Evolutionary conservation across 2,888 invertebrate species (phyloP).

Genomic region (Perdita meconis): DNA sequence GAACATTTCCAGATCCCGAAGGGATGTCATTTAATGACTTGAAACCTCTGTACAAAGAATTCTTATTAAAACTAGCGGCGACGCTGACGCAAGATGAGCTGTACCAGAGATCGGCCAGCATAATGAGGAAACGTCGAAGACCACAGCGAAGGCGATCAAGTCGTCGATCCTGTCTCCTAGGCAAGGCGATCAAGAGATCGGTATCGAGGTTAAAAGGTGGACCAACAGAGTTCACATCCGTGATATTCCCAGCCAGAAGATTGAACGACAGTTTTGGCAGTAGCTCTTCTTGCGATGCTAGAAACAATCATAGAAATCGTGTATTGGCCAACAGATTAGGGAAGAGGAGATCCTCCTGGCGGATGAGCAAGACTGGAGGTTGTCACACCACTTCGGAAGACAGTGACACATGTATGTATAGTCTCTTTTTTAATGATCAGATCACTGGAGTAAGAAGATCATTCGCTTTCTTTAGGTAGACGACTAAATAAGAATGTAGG

Average conservation of each 20-base stretch:
- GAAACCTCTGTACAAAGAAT: conserved; percentile 96
- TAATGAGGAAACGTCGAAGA: conserved; percentile 89
- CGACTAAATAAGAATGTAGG: conserved; percentile 68
- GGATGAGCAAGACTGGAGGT: conserved; percentile 66
- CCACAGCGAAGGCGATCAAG: conserved; percentile 80
- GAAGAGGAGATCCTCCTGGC: conserved; percentile 77
- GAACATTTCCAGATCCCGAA: conserved; percentile 88
- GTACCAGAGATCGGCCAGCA: conserved; percentile 94
- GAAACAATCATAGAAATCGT: conserved; percentile 78
- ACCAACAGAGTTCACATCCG: conserved; percentile 84
- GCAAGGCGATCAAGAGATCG: conserved; percentile 82
- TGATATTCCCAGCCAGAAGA: conserved; percentile 82
- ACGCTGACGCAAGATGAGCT: conserved; percentile 96
- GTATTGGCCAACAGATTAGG: conserved; percentile 78
- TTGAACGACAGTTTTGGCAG: conserved; percentile 82
- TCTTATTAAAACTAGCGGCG: conserved; percentile 93
- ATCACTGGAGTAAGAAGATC: no score
- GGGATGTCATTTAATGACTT: conserved; percentile 97
- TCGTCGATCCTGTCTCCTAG: conserved; percentile 78
- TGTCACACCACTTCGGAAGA: conserved; percentile 82
- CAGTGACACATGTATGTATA: conserved; percentile 82
- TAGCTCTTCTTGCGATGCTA: conserved; percentile 81
- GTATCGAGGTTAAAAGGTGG: conserved; percentile 81
- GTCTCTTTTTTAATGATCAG: no score
- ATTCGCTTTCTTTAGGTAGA: conserved; percentile 67